phyloP scores from a whole-genome alignment of 2,888 invertebrate genomes.

The Diogma glabrata region DNA sequence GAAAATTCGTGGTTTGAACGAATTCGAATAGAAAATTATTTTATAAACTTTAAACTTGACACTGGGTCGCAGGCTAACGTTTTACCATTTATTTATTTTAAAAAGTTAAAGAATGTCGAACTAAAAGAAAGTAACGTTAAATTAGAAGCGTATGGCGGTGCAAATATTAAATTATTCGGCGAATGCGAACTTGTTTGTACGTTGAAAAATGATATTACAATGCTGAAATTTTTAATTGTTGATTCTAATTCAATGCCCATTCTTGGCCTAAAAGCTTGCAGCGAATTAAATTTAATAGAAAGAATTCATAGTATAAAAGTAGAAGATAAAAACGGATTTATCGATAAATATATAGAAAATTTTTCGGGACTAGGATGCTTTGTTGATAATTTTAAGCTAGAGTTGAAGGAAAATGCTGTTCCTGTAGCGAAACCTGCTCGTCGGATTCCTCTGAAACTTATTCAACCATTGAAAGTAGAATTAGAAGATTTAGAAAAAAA shows the following conservation, averaged over 20 bases:
- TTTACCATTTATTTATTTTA: not conserved
- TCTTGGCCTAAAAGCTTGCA: too few relatives aligned
- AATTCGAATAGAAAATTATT: not conserved
- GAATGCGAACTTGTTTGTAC: too few relatives aligned
- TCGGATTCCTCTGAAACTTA: slow-evolving; percentile 2
- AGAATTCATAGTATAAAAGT: not conserved
- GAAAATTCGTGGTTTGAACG: not conserved
- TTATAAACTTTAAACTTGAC: slow-evolving; percentile 4
- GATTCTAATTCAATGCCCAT: slow-evolving; percentile 6
- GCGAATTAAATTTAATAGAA: not conserved
- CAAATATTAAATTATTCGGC: too few relatives aligned
- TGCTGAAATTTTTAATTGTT: slow-evolving; percentile 3
- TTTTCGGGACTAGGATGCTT: slow-evolving; percentile 11
- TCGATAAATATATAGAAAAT: not conserved
- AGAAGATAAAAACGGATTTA: not conserved
- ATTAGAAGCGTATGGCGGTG: not conserved
- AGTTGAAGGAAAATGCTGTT: slow-evolving; percentile 6
- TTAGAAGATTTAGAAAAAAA: not conserved
- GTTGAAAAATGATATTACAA: not conserved
- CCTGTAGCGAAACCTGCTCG: slow-evolving; percentile 8
- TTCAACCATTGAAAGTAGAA: not conserved
- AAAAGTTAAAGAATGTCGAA: not conserved
- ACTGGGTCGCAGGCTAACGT: slow-evolving; percentile 9
- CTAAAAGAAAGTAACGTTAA: not conserved
- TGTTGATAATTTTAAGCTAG: not conserved